These are phyloP conservation scores for Aradophagus sp. DNA, from an alignment of 1,140 invertebrate species.

Conservation along the genomic window DNA sequence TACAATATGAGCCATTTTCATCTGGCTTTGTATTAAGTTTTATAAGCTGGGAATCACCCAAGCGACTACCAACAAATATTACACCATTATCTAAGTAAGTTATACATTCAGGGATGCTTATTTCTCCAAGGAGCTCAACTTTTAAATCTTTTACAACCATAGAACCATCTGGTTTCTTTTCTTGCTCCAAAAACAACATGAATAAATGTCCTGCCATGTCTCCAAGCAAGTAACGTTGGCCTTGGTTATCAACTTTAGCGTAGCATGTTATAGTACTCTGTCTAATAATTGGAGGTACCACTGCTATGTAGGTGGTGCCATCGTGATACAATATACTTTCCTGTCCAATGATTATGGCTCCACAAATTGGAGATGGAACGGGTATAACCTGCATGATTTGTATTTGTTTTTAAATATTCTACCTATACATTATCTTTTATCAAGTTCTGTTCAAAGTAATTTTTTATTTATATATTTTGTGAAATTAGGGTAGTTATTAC, in stretches of 20 bases:
- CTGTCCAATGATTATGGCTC: conserved; percentile 97
- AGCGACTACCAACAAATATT: conserved; percentile 95
- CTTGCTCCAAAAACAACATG: conserved; percentile 95
- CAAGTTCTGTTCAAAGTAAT: too few species aligned
- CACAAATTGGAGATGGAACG: conserved; percentile 94
- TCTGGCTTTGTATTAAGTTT: conserved; percentile 91
- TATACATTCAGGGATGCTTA: conserved; percentile 97
- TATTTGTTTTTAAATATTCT: too few species aligned
- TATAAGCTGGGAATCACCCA: conserved; percentile 97
- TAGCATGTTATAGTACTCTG: conserved; percentile 97
- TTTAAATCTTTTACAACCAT: conserved; percentile 91
- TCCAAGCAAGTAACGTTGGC: conserved; percentile 93
- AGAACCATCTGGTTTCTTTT: conserved; percentile 85
- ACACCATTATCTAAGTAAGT: conserved; percentile 99
- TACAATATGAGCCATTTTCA: conserved; percentile 91
- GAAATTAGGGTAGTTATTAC: too few species aligned
- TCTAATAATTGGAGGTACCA: conserved; percentile 94
- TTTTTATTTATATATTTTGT: too few species aligned
- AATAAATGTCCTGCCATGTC: conserved; percentile 96
- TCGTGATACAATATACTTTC: conserved; percentile 98
- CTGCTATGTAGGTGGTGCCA: conserved; percentile 91
- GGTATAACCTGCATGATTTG: conserved; percentile 87
- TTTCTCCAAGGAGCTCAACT: conserved; percentile 94
- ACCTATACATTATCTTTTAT: too few species aligned
- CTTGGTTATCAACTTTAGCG: conserved; percentile 93